Base-by-base conservation (phyloP, 1,140 invertebrate species). In the Coelopa frigida region DNA sequence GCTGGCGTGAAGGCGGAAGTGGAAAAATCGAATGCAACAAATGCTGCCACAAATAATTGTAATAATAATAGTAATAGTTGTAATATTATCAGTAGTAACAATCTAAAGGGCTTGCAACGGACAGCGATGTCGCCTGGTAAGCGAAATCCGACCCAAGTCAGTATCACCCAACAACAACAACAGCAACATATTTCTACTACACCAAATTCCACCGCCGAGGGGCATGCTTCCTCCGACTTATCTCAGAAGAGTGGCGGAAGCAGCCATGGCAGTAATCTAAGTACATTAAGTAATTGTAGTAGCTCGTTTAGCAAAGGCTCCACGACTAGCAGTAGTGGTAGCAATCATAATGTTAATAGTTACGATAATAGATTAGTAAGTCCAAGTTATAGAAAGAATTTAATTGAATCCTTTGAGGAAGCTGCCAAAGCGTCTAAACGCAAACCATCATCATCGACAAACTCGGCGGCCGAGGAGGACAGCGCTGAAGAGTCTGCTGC, bases 361-460 rank as follows among this genome's bases (percentile, higher is more conserved):
- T 26, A 4, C 17, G 26, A 7, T 15, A 17, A 26, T 33, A 40
- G 31, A 32, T 4, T 46, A 23, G 41, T 44, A 43, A 29, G 23
- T 55, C 59, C 62, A 41, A 55, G 57, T 47, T 64, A 53, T 48
- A 60, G 61, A 33, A 68, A 68, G 46, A 68, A 68, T 48, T 58
- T 68, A n/a, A 54, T 61, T 48, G 50, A 52, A 38, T 65, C 56
- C 29, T 67, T 68, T 42, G 59, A 50, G 22, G 43, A 46, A 15
- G 38, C 38, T 26, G 44, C 48, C 21, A 24, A 27, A 35, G 23
- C 27, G 8, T 10, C 14, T 10, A 29, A 14, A 29, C 27, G 8
- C 27, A 29, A 29, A n/a, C n/a, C n/a, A n/a, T n/a, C n/a, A n/a
- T n/a, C n/a, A n/a, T n/a, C n/a, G n/a, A n/a, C n/a, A n/a, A n/a